These are phyloP conservation scores for Pocillopora damicornis DNA, from an alignment of 64 coral and sea anemone species.

Conservation along the genomic window DNA sequence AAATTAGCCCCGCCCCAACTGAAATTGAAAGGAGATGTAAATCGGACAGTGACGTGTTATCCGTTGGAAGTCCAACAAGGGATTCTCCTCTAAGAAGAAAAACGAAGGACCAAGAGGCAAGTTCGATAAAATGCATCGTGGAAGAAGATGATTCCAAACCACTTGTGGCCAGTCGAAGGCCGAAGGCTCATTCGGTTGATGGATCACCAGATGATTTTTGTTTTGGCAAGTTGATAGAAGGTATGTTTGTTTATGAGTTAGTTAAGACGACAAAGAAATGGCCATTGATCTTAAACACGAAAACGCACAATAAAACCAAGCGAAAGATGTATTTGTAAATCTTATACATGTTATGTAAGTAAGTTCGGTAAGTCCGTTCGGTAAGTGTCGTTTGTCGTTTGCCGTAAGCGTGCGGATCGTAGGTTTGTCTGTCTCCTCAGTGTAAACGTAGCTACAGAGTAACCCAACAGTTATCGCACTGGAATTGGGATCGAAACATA, in stretches of 20 bases:
- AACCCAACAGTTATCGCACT: too few relatives aligned
- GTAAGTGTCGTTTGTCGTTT: too few relatives aligned
- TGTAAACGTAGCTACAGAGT: too few relatives aligned
- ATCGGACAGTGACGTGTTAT: constrained; percentile 12
- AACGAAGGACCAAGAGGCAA: background rate
- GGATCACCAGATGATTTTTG: constrained; percentile 1
- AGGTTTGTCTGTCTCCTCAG: too few relatives aligned
- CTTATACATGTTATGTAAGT: too few relatives aligned
- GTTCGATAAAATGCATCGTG: background rate
- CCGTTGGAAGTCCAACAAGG: background rate
- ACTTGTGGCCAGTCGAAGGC: background rate
- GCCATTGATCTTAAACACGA: background rate
- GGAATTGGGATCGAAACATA: too few relatives aligned
- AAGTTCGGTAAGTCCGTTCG: too few relatives aligned
- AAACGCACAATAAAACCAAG: too few relatives aligned
- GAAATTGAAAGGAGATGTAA: background rate
- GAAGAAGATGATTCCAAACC: background rate
- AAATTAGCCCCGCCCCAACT: background rate
- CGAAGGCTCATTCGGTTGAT: background rate
- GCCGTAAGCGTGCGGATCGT: too few relatives aligned
- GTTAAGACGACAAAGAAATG: background rate
- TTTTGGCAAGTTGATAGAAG: background rate
- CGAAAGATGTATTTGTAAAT: too few relatives aligned
- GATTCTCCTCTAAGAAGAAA: background rate
- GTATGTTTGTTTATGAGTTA: background rate